Percentiles rank a stretch among this genome's conserved stretches.
These are phyloP conservation scores for Drosophila navojoa DNA, from an alignment of 1,140 invertebrate species.

Conservation along the genomic window DNA sequence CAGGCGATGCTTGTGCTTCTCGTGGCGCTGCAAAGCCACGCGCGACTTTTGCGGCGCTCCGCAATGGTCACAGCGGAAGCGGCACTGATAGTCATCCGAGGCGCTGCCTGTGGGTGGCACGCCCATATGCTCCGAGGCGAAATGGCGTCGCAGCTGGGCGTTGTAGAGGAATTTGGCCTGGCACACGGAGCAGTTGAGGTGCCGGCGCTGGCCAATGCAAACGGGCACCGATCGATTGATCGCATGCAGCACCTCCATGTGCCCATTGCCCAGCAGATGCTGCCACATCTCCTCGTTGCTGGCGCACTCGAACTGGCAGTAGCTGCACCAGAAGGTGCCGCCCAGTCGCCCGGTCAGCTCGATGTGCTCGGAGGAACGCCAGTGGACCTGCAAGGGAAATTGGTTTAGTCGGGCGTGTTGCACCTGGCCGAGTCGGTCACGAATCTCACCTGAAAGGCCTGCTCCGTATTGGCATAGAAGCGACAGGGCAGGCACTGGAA, in stretches of 20 bases:
- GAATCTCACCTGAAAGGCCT: constrained; percentile 86
- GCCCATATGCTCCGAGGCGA: constrained; percentile 82
- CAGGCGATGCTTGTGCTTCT: constrained; percentile 85
- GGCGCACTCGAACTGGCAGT: constrained; percentile 90
- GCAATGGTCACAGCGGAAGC: constrained; percentile 86
- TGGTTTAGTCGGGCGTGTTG: not conserved
- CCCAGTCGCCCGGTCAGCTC: constrained; percentile 48
- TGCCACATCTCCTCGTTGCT: constrained; percentile 87
- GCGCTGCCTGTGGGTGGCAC: constrained; percentile 82
- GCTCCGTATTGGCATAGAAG: constrained; percentile 92
- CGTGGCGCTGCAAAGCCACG: constrained; percentile 88
- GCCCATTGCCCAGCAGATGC: constrained; percentile 88
- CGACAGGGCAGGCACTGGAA: constrained; percentile 93
- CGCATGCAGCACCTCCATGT: constrained; percentile 89
- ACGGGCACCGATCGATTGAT: constrained; percentile 92
- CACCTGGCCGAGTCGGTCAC: no score
- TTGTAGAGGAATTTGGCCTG: constrained; percentile 88
- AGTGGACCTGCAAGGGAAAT: constrained; percentile 85
- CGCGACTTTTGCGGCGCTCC: constrained; percentile 86
- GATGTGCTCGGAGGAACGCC: constrained; percentile 88
- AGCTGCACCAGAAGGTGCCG: constrained; percentile 89
- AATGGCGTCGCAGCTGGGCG: constrained; percentile 88
- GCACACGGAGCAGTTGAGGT: constrained; percentile 84
- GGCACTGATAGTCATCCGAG: constrained; percentile 87
- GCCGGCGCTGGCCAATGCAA: constrained; percentile 88